Base-by-base conservation (phyloP, 2,113 vertebrate genomes). In the Lycocorax pyrrhopterus region DNA sequence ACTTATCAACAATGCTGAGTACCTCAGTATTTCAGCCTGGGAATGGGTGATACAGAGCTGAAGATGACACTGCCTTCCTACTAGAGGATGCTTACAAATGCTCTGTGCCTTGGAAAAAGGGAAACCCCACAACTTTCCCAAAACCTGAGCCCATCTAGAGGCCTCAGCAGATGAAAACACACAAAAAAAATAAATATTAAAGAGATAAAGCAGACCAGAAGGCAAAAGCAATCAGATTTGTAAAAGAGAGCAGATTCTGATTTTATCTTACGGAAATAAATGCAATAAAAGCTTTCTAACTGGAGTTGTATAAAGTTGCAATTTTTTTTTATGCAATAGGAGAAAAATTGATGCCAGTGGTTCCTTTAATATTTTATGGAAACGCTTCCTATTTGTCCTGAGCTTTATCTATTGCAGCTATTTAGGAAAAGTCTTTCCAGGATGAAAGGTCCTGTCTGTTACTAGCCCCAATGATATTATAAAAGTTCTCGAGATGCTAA, bases 291-390 rank as follows among this genome's bases (percentile, higher is more conserved):
- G 96, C 90, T 87, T 95, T 89, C 76, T 94, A 92, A 84, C 93
- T 92, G 76, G 94, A 84, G 80, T 53, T 91, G 68, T 72, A 89
- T 89, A 82, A 93, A 90, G 83, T 75, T 97, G 88, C 83, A 96
- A 55, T 8, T 25, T 92, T 94, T 83, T 90, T 93, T 80, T 80
- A 75, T 84, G 90, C 92, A 95, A 92, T 89, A 68, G 60, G 74
- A 89, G 76, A 93, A 93, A 96, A 96, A 95, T 73, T 94, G 64
- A 93, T 93, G 94, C 64, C 33, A 8, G 60, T 89, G 60, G 53
- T 92, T 94, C 49, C 82, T 95, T 96, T 97, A 96, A 96, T 96
- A 97, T 94, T 96, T 96, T 97, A 97, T 94, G 92, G 93, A 96
- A 96, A 96, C 89, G 81, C 60, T 94, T 96, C 49, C 18, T 91